Base-by-base conservation (phyloP, 1,140 invertebrate species). In the Colletes latitarsis region DNA sequence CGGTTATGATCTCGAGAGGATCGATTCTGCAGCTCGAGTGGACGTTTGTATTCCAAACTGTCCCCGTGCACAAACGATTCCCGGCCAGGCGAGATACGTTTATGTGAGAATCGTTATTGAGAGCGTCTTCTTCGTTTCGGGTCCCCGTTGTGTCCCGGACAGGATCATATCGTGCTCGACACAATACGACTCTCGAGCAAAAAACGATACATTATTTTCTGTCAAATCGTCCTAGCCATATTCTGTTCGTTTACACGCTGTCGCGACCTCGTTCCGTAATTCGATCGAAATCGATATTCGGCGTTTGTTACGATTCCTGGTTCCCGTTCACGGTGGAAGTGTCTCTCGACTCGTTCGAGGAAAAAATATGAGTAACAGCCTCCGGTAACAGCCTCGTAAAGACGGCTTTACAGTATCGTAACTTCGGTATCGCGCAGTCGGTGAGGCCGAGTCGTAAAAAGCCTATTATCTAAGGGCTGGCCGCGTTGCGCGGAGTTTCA, bases 381-480 rank as follows among this genome's bases (percentile, higher is more conserved):
- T 69, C 39, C 68, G 83, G 82, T 89, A 87, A 89, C 79, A 82
- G 86, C 81, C 82, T 89, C 88, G 86, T 89, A 89, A 89, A 89
- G 68, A 68, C 82, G 71, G 70, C 82, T 89, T 89, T 89, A 77
- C 86, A 81, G 82, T 88, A 89, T 89, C 88, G 84, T 89, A 89
- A 89, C 82, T 89, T 88, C 88, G 82, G 63, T 82, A 84, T 78
- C 79, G 79, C 72, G 76, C 63, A 76, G 85, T 82, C 84, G 77
- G 85, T 75, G 83, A 85, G 72, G 63, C 77, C 64, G 64, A 81
- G 85, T 79, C 85, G 64, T 87, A 88, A 87, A 87, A 83, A 87
- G 78, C 82, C 82, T 87, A 87, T 87, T 87, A 87, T 87, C 85
- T 87, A 87, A 87, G 85, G 86, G 83, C 75, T 76, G 73, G 81